Conservation (phyloP, 2,113 vertebrate genomes). For the Felis chaus region DNA sequence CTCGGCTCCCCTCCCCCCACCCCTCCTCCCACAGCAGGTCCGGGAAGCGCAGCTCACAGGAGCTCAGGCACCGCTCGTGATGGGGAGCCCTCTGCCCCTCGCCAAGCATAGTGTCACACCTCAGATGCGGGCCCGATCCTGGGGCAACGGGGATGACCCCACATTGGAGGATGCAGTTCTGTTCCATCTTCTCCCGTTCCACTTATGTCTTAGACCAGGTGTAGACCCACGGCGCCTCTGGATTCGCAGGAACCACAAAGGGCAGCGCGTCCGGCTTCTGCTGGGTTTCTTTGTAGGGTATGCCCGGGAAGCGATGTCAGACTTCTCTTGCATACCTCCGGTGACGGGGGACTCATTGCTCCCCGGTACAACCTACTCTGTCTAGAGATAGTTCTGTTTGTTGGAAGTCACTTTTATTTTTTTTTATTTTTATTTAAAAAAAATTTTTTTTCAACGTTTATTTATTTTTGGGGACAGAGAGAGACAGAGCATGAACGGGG, state of each 20-base stretch:
- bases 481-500: too few species aligned
- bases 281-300: neutral
- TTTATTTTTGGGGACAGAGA: too few species aligned
- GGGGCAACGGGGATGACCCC: fast-evolving
- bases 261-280: neutral
- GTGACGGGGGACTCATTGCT: neutral
- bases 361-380: neutral
- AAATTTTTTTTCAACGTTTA: too few species aligned
- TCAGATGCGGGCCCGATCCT: neutral
- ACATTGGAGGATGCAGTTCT: fast-evolving
- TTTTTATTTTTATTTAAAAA: too few species aligned
- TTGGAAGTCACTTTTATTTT: neutral
- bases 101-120: fast-evolving
- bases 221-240: neutral
- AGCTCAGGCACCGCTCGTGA: too few species aligned
- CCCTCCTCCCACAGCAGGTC: too few species aligned
- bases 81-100: neutral
- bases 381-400: neutral
- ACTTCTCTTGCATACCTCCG: neutral
- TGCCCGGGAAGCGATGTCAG: neutral
- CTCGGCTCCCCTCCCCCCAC: neutral
- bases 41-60: fast-evolving
- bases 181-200: fast-evolving
- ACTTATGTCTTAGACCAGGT: fast-evolving
- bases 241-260: neutral